Evolutionary conservation across 1,140 invertebrate genomes (phyloP).

Genomic region (Vanessa atalanta): DNA sequence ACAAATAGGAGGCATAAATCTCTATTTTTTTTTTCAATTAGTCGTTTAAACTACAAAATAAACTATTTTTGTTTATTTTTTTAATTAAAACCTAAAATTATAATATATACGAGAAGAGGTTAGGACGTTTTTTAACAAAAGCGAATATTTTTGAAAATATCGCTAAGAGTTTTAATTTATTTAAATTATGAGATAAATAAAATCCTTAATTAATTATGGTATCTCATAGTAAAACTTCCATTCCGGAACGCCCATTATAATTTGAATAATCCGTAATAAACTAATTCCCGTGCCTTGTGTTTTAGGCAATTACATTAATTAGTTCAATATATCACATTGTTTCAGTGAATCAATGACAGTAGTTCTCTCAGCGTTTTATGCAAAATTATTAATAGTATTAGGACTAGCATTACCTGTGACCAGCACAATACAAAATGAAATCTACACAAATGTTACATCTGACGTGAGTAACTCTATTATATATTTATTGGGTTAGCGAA

Average conservation of each 20-base stretch:
- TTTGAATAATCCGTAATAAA: background rate
- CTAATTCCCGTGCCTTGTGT: constrained; percentile 27
- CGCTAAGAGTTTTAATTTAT: background rate
- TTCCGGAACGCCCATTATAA: too few species aligned
- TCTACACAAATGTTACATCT: constrained; percentile 62
- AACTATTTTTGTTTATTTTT: background rate
- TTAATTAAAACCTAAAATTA: background rate
- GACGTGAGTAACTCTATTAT: constrained; percentile 60
- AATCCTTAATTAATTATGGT: too few species aligned
- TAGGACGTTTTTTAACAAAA: too few species aligned
- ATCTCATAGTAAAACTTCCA: too few species aligned
- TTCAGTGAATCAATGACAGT: constrained; percentile 80
- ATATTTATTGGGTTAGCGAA: background rate
- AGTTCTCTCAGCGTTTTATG: constrained; percentile 75
- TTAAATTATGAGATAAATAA: too few species aligned
- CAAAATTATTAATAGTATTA: constrained; percentile 77
- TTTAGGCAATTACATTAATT: constrained; percentile 60
- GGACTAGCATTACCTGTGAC: constrained; percentile 73
- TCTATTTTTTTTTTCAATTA: too few species aligned
- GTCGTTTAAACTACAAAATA: too few species aligned
- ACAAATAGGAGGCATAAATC: too few species aligned
- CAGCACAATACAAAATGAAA: constrained; percentile 75
- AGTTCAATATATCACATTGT: constrained; percentile 66
- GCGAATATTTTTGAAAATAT: too few species aligned
- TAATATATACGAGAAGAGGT: background rate